Base-by-base conservation (phyloP, 2,113 vertebrate species). In the Ivindomyrus marchei region DNA sequence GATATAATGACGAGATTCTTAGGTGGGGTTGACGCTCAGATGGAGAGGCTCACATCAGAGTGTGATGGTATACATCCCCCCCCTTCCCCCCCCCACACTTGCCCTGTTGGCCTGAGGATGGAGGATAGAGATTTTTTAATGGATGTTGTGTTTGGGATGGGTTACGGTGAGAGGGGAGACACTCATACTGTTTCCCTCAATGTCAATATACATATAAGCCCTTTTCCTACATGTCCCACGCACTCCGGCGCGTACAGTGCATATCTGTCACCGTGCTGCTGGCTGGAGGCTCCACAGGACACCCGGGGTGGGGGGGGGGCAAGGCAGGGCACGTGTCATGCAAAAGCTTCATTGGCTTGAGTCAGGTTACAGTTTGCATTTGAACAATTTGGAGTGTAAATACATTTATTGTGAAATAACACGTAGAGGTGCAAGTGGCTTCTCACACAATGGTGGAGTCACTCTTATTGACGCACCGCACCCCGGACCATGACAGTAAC, bases 311-410 rank as follows among this genome's bases (percentile, higher is more conserved):
- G 3, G 9, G 8, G 24, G 39, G 31, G n/a, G 62, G 31, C 7
- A 9, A 70, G 21, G 53, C 45, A 6, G 70, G 27, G 90, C 90
- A 70, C 93, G 93, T 92, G 92, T 95, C 96, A 96, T 96, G 95
- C 96, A 96, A 90, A 91, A 94, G 92, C 90, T 89, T 92, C 90
- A 90, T 90, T 86, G 85, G 70, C 88, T 90, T 87, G 90, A 85
- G 46, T 83, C 91, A 92, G 93, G 91, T 93, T 94, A 94, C 90
- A 95, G 85, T 93, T 95, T 93, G 91, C 92, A 93, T 95, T 90
- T 95, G 93, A 95, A 94, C 93, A 95, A 53, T 89, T 53, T 84
- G 91, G 90, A 94, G 93, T 95, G 92, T 94, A 95, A 95, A 95
- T 94, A 96, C 93, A 95, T 91, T 93, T 91, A 70, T 92, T 92